These are phyloP conservation scores for Astropecten irregularis DNA, from an alignment of 53 echinoderm and acorn worm genomes.

Conservation along the genomic window DNA sequence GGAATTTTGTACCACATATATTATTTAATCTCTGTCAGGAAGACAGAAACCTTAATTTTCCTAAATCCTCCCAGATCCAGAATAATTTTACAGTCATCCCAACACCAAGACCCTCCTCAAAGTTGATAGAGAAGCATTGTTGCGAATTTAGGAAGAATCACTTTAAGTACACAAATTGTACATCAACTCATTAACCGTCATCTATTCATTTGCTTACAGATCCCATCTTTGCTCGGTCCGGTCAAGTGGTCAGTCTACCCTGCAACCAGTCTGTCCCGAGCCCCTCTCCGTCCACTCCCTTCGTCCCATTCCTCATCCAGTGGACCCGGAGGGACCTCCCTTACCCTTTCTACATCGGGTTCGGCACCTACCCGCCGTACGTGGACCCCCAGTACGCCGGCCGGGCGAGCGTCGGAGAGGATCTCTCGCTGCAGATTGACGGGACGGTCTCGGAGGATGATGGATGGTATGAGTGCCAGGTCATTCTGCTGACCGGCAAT, in stretches of 20 bases:
- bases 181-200: not conserved
- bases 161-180: not conserved
- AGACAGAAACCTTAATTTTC: too few relatives aligned
- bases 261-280: slow-evolving; percentile 70
- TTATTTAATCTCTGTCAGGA: too few relatives aligned
- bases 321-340: slow-evolving; percentile 72
- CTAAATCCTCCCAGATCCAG: too few relatives aligned
- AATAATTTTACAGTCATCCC: too few relatives aligned
- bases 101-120: too few relatives aligned
- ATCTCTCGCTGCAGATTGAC: slow-evolving; percentile 62
- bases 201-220: not conserved
- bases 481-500: slow-evolving; percentile 65
- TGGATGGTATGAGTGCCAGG: slow-evolving; percentile 81
- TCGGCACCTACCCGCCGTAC: slow-evolving; percentile 62
- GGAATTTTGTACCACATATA: too few relatives aligned
- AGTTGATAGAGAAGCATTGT: too few relatives aligned
- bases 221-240: slow-evolving; percentile 62
- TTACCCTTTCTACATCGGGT: slow-evolving; percentile 72
- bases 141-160: too few relatives aligned
- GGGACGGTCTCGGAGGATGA: slow-evolving; percentile 63
- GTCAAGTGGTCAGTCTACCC: slow-evolving; percentile 74
- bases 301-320: slow-evolving; percentile 77
- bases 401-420: slow-evolving; percentile 41
- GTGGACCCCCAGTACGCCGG: slow-evolving; percentile 64
- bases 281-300: slow-evolving; percentile 60